Percentiles rank a stretch among this genome's conserved stretches.
Evolutionary conservation across 2,888 invertebrate genomes (phyloP).

Genomic region (Idaea biselata): DNA sequence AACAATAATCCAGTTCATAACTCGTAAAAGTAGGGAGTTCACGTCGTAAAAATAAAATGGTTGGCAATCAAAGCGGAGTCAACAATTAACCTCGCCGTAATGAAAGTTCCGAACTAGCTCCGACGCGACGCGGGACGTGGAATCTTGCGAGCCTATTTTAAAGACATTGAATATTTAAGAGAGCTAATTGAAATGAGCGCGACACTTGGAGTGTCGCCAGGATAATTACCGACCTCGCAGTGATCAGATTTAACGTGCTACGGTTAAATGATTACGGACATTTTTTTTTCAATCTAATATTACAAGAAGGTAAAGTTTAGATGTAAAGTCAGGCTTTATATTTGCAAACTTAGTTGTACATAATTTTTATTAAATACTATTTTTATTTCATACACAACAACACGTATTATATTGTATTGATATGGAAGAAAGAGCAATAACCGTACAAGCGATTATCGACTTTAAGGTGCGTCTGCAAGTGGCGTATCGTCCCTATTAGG

Average conservation of each 20-base stretch:
- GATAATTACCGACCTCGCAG: constrained; percentile 77
- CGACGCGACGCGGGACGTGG: constrained; percentile 36
- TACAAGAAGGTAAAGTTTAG: constrained; percentile 12
- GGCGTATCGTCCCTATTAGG: no score
- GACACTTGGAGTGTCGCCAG: constrained; percentile 80
- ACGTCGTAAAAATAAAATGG: constrained; percentile 66
- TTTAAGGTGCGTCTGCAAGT: no score
- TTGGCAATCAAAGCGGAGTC: constrained; percentile 59
- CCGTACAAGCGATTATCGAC: no score
- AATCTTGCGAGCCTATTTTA: constrained; percentile 74
- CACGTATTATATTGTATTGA: no score
- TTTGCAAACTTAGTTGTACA: no score
- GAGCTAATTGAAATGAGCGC: constrained; percentile 80
- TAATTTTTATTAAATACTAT: no score
- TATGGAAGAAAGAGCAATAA: no score
- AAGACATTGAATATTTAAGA: constrained; percentile 81
- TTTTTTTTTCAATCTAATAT: constrained; percentile 23
- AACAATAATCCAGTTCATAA: constrained; percentile 49
- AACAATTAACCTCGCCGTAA: constrained; percentile 75
- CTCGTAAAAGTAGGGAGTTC: constrained; percentile 54
- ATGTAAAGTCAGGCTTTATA: background rate
- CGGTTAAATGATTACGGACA: constrained; percentile 53
- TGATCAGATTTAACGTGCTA: constrained; percentile 76
- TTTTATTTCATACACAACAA: no score
- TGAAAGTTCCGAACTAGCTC: constrained; percentile 73